Percentiles rank a stretch among this genome's conserved stretches.
Evolutionary conservation across 2,113 vertebrate genomes (phyloP).

Genomic region (Elephantulus edwardii): DNA sequence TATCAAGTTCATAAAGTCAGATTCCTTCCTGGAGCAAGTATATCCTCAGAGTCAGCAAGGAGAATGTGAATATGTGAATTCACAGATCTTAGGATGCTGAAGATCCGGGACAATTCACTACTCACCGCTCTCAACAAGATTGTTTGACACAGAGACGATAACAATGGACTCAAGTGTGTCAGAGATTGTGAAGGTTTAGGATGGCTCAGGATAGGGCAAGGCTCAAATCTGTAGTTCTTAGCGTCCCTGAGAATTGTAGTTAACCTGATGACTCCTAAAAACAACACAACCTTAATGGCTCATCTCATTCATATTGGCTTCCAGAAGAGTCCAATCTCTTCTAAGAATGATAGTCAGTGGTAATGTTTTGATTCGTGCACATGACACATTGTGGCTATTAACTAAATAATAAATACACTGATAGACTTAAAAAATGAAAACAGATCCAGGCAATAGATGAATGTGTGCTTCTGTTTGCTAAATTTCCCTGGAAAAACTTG

Average conservation of each 20-base stretch:
- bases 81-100: background rate
- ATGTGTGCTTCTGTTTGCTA: slow-evolving; percentile 34
- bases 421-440: slow-evolving; percentile 46
- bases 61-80: background rate
- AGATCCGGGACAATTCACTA: background rate
- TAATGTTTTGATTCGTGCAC: background rate
- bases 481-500: slow-evolving; percentile 40
- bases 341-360: slow-evolving; percentile 9
- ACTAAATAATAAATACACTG: slow-evolving; percentile 50
- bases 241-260: too few relatives aligned
- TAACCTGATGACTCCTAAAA: too few relatives aligned
- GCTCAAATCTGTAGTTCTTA: too few relatives aligned
- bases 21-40: background rate
- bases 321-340: slow-evolving; percentile 7
- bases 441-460: slow-evolving; percentile 29
- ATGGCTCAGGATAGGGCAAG: too few relatives aligned
- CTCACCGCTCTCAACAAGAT: background rate
- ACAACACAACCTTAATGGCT: too few relatives aligned
- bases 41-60: background rate
- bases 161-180: too few relatives aligned
- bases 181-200: too few relatives aligned
- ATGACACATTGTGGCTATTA: background rate
- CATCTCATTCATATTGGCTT: background rate
- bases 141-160: too few relatives aligned
- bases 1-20: background rate